Evolutionary conservation across 2,888 invertebrate species (phyloP).

Genomic region (Keiferia lycopersicella): DNA sequence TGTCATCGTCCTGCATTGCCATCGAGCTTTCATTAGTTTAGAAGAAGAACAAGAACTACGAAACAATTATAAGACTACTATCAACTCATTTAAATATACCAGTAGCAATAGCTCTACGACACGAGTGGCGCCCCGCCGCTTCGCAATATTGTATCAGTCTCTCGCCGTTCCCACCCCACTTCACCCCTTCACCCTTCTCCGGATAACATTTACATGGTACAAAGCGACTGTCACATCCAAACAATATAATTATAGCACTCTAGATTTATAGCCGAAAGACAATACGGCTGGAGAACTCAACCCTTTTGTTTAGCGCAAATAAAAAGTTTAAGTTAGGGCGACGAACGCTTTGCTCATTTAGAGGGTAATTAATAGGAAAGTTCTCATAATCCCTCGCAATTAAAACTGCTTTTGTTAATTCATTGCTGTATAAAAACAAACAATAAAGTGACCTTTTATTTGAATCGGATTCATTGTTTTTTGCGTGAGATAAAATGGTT

Average conservation of each 20-base stretch:
- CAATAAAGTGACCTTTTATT: slow-evolving; percentile 54
- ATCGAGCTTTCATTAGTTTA: no score
- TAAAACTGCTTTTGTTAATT: slow-evolving; percentile 56
- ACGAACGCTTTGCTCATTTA: slow-evolving; percentile 70
- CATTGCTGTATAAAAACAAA: slow-evolving; percentile 50
- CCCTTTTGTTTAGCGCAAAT: slow-evolving; percentile 63
- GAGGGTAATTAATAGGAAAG: slow-evolving; percentile 73
- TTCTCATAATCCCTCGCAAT: slow-evolving; percentile 73
- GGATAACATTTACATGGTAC: slow-evolving; percentile 72
- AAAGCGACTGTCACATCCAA: slow-evolving; percentile 77
- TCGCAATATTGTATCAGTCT: slow-evolving; percentile 57
- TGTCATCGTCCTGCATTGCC: no score
- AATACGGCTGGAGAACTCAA: slow-evolving; percentile 60
- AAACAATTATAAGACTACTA: no score
- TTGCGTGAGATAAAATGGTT: slow-evolving; percentile 14
- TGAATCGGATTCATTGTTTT: slow-evolving; percentile 7
- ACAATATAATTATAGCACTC: slow-evolving; percentile 72
- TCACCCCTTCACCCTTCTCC: slow-evolving; percentile 53
- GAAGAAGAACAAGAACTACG: no score
- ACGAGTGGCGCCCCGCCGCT: slow-evolving; percentile 66
- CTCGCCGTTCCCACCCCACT: slow-evolving; percentile 70
- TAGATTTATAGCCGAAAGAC: slow-evolving; percentile 78
- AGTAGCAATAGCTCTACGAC: slow-evolving; percentile 37
- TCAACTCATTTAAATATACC: slow-evolving; percentile 44
- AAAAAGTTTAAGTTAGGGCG: slow-evolving; percentile 41